phyloP scores from a whole-genome alignment of 1,140 invertebrate genomes.

The Asobara japonica region DNA sequence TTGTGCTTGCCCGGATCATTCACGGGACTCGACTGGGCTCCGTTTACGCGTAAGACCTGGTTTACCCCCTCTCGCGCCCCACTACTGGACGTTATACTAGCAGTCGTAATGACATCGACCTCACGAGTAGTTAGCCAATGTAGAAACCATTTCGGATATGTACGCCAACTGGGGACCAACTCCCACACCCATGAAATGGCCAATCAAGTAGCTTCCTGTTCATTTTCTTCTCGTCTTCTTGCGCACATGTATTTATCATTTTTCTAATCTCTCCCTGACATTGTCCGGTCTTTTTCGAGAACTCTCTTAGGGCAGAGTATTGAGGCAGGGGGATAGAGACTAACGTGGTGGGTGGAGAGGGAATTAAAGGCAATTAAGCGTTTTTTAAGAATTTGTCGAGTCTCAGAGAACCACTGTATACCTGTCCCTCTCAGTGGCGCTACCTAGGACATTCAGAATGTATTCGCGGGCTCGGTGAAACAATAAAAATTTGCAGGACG shows the following conservation, averaged over 20 bases:
- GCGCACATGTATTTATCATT: background rate
- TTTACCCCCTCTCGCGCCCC: conserved; percentile 29
- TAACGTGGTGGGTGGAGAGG: background rate
- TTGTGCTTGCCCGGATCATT: conserved; percentile 60
- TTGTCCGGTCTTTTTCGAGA: no score
- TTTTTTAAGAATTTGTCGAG: background rate
- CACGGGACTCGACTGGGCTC: conserved; percentile 62
- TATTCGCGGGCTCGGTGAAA: background rate
- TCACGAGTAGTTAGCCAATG: conserved; percentile 13
- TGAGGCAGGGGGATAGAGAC: no score
- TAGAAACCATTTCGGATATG: conserved; percentile 29
- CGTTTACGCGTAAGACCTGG: conserved; percentile 43
- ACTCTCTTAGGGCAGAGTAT: no score
- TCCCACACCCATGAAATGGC: background rate
- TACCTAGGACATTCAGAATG: background rate
- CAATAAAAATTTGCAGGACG: background rate
- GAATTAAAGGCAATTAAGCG: background rate
- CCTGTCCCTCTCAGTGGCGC: conserved; percentile 18
- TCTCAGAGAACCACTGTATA: background rate
- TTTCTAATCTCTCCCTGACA: background rate
- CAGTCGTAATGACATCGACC: conserved; percentile 38
- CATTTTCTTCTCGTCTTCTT: background rate
- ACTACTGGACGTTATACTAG: conserved; percentile 34
- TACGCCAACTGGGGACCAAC: background rate
- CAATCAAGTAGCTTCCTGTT: background rate